Percentiles rank a stretch among this genome's conserved stretches.
phyloP scores from a whole-genome alignment of 2,888 invertebrate species.

The Sthenelais limicola region DNA sequence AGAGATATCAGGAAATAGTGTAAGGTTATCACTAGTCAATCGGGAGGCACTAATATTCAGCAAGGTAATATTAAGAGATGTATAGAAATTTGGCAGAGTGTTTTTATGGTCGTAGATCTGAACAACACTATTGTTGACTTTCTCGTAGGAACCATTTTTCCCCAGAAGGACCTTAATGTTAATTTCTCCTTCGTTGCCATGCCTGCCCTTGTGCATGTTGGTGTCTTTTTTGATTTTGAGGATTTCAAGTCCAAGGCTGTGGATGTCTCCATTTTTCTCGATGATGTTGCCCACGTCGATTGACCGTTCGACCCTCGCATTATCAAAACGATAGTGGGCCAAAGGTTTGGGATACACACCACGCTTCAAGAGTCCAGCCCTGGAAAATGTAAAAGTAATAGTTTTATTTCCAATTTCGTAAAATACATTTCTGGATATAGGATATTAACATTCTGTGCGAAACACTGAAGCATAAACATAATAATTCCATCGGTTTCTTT shows the following conservation, averaged over 20 bases:
- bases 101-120: constrained; percentile 41
- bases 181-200: constrained; percentile 15
- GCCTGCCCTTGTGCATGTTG: not conserved
- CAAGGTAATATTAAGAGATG: not conserved
- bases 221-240: not conserved
- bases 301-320: not conserved
- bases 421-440: too few relatives aligned
- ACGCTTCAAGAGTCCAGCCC: constrained; percentile 24
- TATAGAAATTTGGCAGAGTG: constrained; percentile 39
- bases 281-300: not conserved
- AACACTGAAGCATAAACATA: too few relatives aligned
- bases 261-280: constrained; percentile 10
- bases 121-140: not conserved
- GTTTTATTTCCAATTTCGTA: not conserved
- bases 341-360: not conserved
- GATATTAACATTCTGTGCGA: too few relatives aligned
- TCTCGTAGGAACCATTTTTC: constrained; percentile 27
- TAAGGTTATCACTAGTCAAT: not conserved
- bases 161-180: constrained; percentile 26
- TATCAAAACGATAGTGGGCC: not conserved
- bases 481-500: too few relatives aligned
- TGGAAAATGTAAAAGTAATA: too few relatives aligned
- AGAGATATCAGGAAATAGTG: not conserved
- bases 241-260: not conserved
- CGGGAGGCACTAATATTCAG: constrained; percentile 11